These are phyloP conservation scores for Acleris emargana DNA, from an alignment of 2,888 invertebrate species.

Conservation along the genomic window DNA sequence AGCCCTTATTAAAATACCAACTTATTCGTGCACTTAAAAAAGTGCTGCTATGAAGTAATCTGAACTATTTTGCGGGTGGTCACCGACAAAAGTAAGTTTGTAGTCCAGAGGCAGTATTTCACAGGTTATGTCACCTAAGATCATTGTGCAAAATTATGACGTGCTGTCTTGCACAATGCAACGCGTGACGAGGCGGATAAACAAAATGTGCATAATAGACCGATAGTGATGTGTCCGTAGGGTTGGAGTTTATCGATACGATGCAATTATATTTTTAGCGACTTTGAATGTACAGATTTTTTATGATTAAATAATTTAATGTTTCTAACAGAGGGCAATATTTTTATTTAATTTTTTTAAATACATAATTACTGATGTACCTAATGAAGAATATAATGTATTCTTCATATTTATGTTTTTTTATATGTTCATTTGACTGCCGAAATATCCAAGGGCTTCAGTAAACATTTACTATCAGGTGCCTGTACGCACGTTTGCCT, in stretches of 20 bases:
- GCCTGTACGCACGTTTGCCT: too few relatives aligned
- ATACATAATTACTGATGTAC: too few relatives aligned
- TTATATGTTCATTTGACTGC: too few relatives aligned
- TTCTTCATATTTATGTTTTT: too few relatives aligned
- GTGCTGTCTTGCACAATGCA: slow-evolving; percentile 39
- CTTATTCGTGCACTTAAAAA: background rate
- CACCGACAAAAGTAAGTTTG: slow-evolving; percentile 8
- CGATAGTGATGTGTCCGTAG: slow-evolving; percentile 32
- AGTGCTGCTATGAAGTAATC: background rate
- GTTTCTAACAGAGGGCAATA: too few relatives aligned
- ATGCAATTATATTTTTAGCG: background rate
- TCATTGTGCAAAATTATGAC: slow-evolving; percentile 41
- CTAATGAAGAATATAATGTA: too few relatives aligned
- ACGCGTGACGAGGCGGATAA: slow-evolving; percentile 32
- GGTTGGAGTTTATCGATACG: slow-evolving; percentile 11
- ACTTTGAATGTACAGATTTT: background rate
- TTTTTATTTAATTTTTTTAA: too few relatives aligned
- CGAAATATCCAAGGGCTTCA: too few relatives aligned
- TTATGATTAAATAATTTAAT: background rate
- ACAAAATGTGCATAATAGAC: slow-evolving; percentile 41
- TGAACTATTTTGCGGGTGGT: background rate
- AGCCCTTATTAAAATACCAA: slow-evolving; percentile 16
- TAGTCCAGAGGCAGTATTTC: slow-evolving; percentile 23
- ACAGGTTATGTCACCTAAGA: slow-evolving; percentile 36
- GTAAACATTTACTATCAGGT: too few relatives aligned